Base-by-base conservation (phyloP, 2,888 invertebrate genomes). In the Galeruca laticollis region DNA sequence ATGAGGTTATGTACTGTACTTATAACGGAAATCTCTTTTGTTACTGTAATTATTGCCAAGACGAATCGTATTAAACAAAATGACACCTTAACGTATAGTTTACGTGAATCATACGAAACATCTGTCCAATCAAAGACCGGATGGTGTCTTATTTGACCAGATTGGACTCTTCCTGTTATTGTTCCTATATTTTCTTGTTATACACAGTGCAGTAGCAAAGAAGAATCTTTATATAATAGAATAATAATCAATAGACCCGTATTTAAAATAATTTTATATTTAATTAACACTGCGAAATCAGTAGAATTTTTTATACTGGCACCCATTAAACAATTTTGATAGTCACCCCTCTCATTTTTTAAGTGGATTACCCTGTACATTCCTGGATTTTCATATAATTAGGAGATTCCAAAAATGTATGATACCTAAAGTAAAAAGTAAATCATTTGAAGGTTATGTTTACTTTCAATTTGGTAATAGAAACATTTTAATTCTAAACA, bases 91-190 rank as follows among this genome's bases (percentile, higher is more conserved):
- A 35, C 35, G 21, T 26, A 26, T 37, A 35, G 52, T 52, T 40
- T 62, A 62, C 18, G 54, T 62, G 54, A 59, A 40, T 51, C 61
- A 57, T 66, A 69, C 59, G 67, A 73, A 77, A 80, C 78, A 79
- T 82, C 81, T 82, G 80, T 76, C 72, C 76, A 82, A 82, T 82
- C 82, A 81, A 75, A 75, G 79, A 76, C 82, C 82, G 82, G 82
- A 82, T 82, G 82, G 79, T 78, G 79, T 74, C 80, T 80, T 78
- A 82, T 82, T 81, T 81, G 79, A 78, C 76, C 78, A 81, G 82
- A 83, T 83, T 83, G 82, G 81, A 78, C 77, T 80, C 80, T 82
- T 83, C 82, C 82, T 82, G 82, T 77, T 76, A 76, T 72, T 75
- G 66, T 70, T 70, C 68, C 69, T 71, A 66, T 62, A 61, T 63